Evolutionary conservation across 2,888 invertebrate species (phyloP), one percentile per base, ranked within the genome.

Genomic region (Geophilus truncorum): DNA sequence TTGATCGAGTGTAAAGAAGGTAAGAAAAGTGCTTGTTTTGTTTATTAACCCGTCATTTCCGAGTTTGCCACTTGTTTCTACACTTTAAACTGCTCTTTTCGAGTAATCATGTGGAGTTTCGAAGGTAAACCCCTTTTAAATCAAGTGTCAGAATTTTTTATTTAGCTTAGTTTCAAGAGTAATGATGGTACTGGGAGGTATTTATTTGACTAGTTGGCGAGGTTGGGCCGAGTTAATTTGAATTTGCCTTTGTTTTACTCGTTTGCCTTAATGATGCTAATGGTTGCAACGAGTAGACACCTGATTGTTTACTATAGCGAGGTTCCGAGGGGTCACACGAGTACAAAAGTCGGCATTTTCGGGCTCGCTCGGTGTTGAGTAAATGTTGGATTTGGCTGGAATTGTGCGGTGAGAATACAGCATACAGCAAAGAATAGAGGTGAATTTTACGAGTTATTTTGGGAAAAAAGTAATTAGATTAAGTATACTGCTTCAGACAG

Each of bases 1-100:
- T 18, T 62, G 18, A 62, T 62, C 57, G 57, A 62, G 57, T 62
- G 57, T 62, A 62, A 62, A 62, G 57, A 62, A 62, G 57, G 57
- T 62, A 62, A 62, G 57, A 23, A 62, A 62, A 62, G 21, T 9
- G 12, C 10, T 40, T 40, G 5, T 10, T 40, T 40, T 15, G 1
- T 62, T 62, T 62, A 18, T 62, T 23, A 21, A 21, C 2, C 18
- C 4, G 21, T 21, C 9, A 4, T 5, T 62, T 18, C 18, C 23
- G 23, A 62, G 57, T 62, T 18, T 62, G 18, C 57, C 18, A 62
- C 21, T 12, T 10, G 57, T 62, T 62, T 62, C 9, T 0, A 62
- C 18, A 1, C 2, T 4, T 40, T 40, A 10, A 62, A n/a, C 5
- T 12, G 57, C 18, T 40, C n/a, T 40, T 4, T 40, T 12, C 40